Base-by-base conservation (phyloP, 1,140 invertebrate species). In the Polypedilum pembai region DNA sequence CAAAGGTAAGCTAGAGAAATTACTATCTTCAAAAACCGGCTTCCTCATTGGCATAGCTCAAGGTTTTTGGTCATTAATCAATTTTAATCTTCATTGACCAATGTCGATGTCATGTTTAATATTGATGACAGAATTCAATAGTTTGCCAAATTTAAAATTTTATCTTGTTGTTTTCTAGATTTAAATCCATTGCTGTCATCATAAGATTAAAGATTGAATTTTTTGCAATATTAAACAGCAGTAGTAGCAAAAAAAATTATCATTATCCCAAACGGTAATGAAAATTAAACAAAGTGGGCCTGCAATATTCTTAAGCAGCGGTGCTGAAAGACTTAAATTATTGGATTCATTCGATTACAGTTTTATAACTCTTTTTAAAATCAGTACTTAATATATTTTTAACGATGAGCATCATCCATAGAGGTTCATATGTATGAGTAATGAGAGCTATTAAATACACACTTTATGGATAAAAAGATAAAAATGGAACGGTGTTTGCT, bases 291-390 rank as follows among this genome's bases (percentile, higher is more conserved):
- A 45, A n/a, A n/a, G n/a, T n/a, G n/a, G n/a, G n/a, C n/a, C n/a
- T n/a, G 24, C 24, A 33, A 33, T 33, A 33, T 33, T 33, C 24
- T 33, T 33, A 3, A 33, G 24, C 0, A 56, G 15, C 7, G 10
- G 15, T 56, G 10, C 4, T 15, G 12, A 56, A 56, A 56, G 4
- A 4, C 15, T 56, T 56, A 15, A 33, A 33, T 33, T 33, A 33
- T 33, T 33, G 15, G n/a, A 56, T n/a, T 56, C 45, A 56, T 33
- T 56, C 45, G 45, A 56, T 56, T 56, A 56, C 45, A 8, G 45
- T 56, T 56, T 56, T 56, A 56, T 56, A n/a, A n/a, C 45, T 56
- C 45, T 56, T 56, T 56, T 56, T 56, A 56, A 15, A 56, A 56
- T 56, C 12, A 56, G 45, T 56, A 56, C 45, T 56, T 56, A 15